Base-by-base conservation (phyloP, 2,797 vertebrate species). In the Channa striata region DNA sequence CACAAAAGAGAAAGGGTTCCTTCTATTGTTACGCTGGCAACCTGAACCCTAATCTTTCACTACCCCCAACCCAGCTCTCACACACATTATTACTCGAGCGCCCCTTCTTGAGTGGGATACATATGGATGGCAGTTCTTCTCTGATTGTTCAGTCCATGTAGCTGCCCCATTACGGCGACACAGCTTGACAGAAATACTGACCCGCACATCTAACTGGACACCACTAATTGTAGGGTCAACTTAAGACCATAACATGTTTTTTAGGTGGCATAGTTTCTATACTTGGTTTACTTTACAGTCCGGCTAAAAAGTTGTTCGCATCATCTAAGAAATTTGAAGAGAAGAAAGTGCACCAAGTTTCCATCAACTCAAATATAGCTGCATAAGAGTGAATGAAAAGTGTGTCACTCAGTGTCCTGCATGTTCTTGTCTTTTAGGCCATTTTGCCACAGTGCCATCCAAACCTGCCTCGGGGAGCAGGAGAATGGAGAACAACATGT, bases 401-500 rank as follows among this genome's bases (percentile, higher is more conserved):
- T 82, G 67, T 86, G 87, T 92, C 85, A 89, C 71, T 66, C 23
- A 10, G 59, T 81, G 72, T 85, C 63, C 70, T 82, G 44, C 87
- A 39, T 89, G 63, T 72, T 81, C 65, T 84, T 92, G 65, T 92
- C 69, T 90, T 91, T 77, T 59, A 93, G 93, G 90, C 72, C 83
- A 67, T 68, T 74, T 56, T 72, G 39, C 59, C 8, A 43, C 72
- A 70, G 43, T 78, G 49, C 36, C 71, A 47, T 69, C 49, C 74
- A 46, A 57, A 72, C 52, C 48, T 30, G 72, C 87, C 82, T 74
- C 48, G 53, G 85, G 88, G 86, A 78, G 77, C 53, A 74, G 81
- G 60, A 68, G 83, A 44, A 88, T 84, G 85, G 59, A 89, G 84
- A 87, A 74, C 88, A 90, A 79, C 83, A 94, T 94, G 94, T 94